Evolutionary conservation across 2,888 invertebrate genomes (phyloP), one percentile per base, ranked within the genome.

Genomic region (Monoplex corrugatus): DNA sequence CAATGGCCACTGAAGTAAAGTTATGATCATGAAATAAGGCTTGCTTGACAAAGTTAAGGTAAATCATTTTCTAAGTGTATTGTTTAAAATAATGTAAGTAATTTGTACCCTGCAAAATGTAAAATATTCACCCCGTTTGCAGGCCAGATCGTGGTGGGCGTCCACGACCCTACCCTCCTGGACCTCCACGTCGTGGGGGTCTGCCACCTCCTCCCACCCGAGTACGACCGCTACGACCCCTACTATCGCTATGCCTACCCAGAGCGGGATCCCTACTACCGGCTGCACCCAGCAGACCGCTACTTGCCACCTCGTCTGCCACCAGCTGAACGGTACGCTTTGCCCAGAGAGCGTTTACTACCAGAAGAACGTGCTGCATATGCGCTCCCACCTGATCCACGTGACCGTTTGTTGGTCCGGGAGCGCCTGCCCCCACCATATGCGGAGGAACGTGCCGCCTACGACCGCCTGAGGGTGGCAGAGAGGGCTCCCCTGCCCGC

Each of bases 281-380:
- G 94, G 86, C 92, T 93, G 80, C 92, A 93, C 63, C 91, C 92
- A 40, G 92, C 92, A 90, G 93, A 94, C 80, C 89, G 91, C 38
- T 93, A 92, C 82, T 89, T 91, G 68, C 91, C 92, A 80, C 92
- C 75, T 84, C 89, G 91, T 40, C 92, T 91, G 13, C 92, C 91
- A 13, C 92, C 91, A 44, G 92, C 91, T 32, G 93, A 93, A 38
- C 87, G 92, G 40, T 91, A 91, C 75, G 86, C 90, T 10, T 40
- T 63, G 57, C 89, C 87, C 40, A 86, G 91, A n/a, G 92, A 92
- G n/a, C 45, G 91, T 19, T 23, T 91, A 8, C 6, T 87, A 63
- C 40, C 87, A n/a, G 45, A 85, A 40, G 91, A 91, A n/a, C 87
- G 91, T 16, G 89, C 78, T 23, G 91, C 92, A 2, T 90, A 92